phyloP scores from a whole-genome alignment of 1,140 invertebrate species.

The Macrocentrus cingulum region DNA sequence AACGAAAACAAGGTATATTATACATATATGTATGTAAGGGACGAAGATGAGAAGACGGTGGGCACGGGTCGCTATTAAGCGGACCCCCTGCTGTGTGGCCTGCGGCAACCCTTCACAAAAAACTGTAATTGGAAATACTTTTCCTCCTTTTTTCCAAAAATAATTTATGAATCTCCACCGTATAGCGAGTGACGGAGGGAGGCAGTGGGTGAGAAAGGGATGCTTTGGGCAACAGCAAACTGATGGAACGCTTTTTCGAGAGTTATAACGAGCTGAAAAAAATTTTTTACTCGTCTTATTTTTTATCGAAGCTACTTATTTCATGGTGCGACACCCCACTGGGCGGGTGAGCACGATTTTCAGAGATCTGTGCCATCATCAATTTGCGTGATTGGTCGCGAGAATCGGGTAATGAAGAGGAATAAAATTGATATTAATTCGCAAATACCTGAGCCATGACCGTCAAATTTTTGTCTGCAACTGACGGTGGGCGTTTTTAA shows the following conservation, averaged over 20 bases:
- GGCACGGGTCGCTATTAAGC: slow-evolving; percentile 59
- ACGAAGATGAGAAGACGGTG: slow-evolving; percentile 41
- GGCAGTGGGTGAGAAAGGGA: slow-evolving; percentile 34
- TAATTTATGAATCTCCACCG: slow-evolving; percentile 52
- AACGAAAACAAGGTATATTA: slow-evolving; percentile 12
- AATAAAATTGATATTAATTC: too few relatives aligned
- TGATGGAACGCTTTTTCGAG: not conserved
- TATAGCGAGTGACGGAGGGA: slow-evolving; percentile 26
- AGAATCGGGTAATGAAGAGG: slow-evolving; percentile 38
- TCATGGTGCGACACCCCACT: slow-evolving; percentile 14
- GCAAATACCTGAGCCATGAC: too few relatives aligned
- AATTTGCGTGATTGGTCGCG: slow-evolving; percentile 45
- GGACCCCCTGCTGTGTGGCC: slow-evolving; percentile 58
- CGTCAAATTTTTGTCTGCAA: slow-evolving; percentile 22
- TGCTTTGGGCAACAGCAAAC: not conserved
- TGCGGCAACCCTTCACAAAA: slow-evolving; percentile 54
- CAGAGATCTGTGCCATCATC: slow-evolving; percentile 45
- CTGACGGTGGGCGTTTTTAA: slow-evolving; percentile 31
- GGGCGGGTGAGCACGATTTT: too few relatives aligned
- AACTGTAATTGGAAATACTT: slow-evolving; percentile 55
- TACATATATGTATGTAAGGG: slow-evolving; percentile 9
- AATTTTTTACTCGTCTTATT: slow-evolving; percentile 14
- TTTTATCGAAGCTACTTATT: slow-evolving; percentile 12
- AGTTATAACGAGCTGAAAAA: not conserved
- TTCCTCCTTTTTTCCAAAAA: slow-evolving; percentile 50